Evolutionary conservation across 2,113 vertebrate genomes (phyloP), one percentile per base, ranked within the genome.

Genomic region (Coregonus clupeaformis): DNA sequence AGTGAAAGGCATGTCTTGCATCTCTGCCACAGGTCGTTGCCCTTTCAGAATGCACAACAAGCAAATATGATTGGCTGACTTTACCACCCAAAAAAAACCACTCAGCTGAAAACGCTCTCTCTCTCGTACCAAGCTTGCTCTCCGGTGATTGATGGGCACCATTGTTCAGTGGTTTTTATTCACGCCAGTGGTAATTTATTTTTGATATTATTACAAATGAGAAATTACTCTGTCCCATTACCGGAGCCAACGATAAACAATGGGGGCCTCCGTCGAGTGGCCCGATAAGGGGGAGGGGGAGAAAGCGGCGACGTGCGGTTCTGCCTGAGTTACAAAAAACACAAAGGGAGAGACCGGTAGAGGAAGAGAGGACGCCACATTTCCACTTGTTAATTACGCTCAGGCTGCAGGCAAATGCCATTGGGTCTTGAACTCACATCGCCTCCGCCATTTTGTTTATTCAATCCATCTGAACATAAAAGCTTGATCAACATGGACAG

Each of bases 201-300:
- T 92, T 92, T 91, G 88, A 92, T 91, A 89, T 90, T 90, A 85
- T 88, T 89, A 91, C 90, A 91, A 92, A 91, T 92, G 89, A 91
- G 88, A 89, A 92, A 91, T 91, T 82, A 88, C 88, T 88, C 77
- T 79, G 82, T 82, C 64, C 87, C 85, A 91, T 92, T 91, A 91
- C 87, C 76, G 72, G 81, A 29, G 30, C 75, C 1, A 77, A 80
- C 81, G 86, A 92, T 89, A 88, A 92, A 92, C 92, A 91, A 85
- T 75, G 72, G 80, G 73, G 86, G 74, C 79, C 81, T 77, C n/a
- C 27, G 80, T 59, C 9, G 72, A 73, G 77, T 1, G 25, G 79
- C 27, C 49, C 4, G 83, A 65, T 52, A 47, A 65, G 42, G n/a
- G 65, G 5, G 42, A 30, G 59, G 12, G 36, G 16, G 63, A 87